Evolutionary conservation across 2,888 invertebrate species (phyloP), one percentile per base, ranked within the genome.

Genomic region (Athalia circularis): DNA sequence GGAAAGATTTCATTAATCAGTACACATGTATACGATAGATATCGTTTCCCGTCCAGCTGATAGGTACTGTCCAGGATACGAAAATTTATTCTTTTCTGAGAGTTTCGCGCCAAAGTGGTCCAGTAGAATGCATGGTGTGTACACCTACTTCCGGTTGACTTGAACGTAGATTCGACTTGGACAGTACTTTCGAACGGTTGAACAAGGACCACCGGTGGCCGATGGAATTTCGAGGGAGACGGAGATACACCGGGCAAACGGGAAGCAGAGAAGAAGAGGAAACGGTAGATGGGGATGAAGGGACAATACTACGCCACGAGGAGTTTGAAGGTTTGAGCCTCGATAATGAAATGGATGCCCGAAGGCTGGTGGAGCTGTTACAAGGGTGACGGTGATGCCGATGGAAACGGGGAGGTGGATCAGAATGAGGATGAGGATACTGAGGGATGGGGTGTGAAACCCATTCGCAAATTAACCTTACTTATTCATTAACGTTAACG

Each of bases 401-500:
- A 67, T 48, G 50, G 65, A 6, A 65, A 65, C 48, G 48, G 65
- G 47, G 48, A 67, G 8, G 50, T 47, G 7, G 48, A 65, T 65
- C 13, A 48, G 47, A 65, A 65, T 52, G 68, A 43, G 8, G 11
- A 11, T 7, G 5, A 11, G 13, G 47, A 48, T n/a, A 59, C 57
- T 62, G 74, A 65, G 79, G 80, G 81, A 80, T 82, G 82, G 82
- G 85, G 84, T 86, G 87, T 84, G 86, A 86, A 87, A 85, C 84
- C 86, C 86, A 87, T 88, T 87, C 86, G 86, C 85, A 86, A 88
- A 88, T 88, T 87, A 87, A 87, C 86, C 86, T 87, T 87, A 87
- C 86, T 87, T 86, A 88, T 88, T 88, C 87, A 88, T 88, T 88
- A 88, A 87, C 86, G 86, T 84, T 87, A 87, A 87, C 86, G 87